phyloP scores from a whole-genome alignment of 2,113 vertebrate genomes.

The Lamprotornis superbus region DNA sequence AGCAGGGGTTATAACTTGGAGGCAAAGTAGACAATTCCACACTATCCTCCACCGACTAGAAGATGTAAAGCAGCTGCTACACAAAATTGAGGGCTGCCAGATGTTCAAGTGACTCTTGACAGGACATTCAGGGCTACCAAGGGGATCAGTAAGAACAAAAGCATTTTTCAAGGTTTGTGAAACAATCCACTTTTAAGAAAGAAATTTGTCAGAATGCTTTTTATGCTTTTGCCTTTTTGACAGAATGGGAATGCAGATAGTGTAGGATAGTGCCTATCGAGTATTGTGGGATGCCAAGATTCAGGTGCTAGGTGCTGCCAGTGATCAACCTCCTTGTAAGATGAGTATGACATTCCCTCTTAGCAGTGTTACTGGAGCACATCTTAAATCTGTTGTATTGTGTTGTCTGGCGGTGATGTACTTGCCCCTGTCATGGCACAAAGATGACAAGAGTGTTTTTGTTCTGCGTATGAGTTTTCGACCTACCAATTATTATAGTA shows the following conservation, averaged over 20 bases:
- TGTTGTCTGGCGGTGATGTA: neutral
- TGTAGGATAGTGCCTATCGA: neutral
- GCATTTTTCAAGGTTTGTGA: neutral
- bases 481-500: neutral
- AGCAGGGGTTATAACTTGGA: neutral
- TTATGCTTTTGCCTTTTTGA: neutral
- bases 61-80: neutral
- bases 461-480: neutral
- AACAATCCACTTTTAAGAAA: neutral
- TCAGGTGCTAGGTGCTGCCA: too few relatives aligned
- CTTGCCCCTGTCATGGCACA: neutral
- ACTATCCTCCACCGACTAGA: neutral
- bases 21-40: neutral
- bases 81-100: neutral
- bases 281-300: neutral
- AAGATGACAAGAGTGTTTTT: neutral
- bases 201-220: neutral
- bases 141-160: neutral
- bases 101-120: neutral
- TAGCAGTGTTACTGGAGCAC: neutral
- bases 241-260: neutral
- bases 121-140: neutral
- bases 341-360: fast-evolving
- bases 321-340: neutral
- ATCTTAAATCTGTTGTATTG: neutral